A percentile compares a stretch with the other conserved stretches of the same genome.
phyloP scores from a whole-genome alignment of 2,113 vertebrate species.

The Mola mola region DNA sequence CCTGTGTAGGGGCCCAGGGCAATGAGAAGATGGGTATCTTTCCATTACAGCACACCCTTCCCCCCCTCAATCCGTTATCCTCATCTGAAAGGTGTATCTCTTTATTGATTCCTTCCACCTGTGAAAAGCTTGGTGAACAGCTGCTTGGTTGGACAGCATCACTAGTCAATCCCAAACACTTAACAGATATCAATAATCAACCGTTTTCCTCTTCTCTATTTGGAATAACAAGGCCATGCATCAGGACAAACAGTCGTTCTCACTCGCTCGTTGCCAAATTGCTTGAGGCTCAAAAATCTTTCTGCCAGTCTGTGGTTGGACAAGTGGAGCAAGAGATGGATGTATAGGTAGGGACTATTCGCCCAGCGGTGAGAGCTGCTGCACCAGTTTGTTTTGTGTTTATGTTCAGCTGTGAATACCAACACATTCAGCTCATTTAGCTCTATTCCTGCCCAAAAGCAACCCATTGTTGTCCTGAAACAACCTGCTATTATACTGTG shows the following conservation, averaged over 20 bases:
- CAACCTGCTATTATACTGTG: conserved; percentile 39
- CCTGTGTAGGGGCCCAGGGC: conserved; percentile 25
- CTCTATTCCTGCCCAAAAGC: conserved; percentile 23
- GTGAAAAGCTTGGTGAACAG: conserved; percentile 63
- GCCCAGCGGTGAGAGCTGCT: conserved; percentile 7
- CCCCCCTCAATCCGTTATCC: conserved; percentile 52
- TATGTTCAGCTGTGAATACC: conserved; percentile 33
- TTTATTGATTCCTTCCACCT: conserved; percentile 66
- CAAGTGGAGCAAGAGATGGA: conserved; percentile 8
- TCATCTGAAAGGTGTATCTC: conserved; percentile 62
- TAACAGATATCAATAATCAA: conserved; percentile 70
- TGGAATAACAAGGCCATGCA: conserved; percentile 66
- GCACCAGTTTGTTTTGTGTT: conserved; percentile 22
- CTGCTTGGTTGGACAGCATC: conserved; percentile 45
- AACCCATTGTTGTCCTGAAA: conserved; percentile 33
- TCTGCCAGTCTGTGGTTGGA: conserved; percentile 26
- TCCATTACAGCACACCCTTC: conserved; percentile 32
- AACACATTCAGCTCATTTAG: conserved; percentile 33
- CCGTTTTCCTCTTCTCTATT: conserved; percentile 62
- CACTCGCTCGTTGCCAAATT: conserved; percentile 35
- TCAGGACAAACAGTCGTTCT: conserved; percentile 57
- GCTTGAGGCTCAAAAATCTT: conserved; percentile 29
- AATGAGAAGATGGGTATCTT: conserved; percentile 56
- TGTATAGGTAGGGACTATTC: conserved; percentile 34
- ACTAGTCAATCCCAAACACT: conserved; percentile 66